Conservation (phyloP, 2,888 invertebrate genomes). For the Cinara cedri region DNA sequence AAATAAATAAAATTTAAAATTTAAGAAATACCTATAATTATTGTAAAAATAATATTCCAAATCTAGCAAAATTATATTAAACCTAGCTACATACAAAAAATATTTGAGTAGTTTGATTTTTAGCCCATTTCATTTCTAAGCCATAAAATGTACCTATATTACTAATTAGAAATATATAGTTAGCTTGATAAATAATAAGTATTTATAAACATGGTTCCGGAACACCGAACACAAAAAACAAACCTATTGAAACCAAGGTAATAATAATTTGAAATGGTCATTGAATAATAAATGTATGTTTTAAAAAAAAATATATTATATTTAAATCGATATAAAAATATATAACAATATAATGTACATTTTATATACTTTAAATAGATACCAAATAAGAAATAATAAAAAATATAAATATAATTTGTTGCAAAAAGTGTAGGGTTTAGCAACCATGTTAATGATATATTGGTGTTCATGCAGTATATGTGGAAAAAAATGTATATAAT, state of each 20-base stretch:
- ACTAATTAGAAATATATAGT: slow-evolving; percentile 3
- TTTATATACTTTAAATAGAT: neutral
- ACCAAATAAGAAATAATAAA: neutral
- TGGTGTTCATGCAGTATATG: slow-evolving; percentile 46
- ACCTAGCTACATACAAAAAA: neutral
- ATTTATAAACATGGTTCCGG: slow-evolving; percentile 35
- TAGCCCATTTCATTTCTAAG: slow-evolving; percentile 30
- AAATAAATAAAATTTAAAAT: too few species aligned
- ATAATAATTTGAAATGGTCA: slow-evolving; percentile 11
- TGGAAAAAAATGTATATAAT: slow-evolving; percentile 25
- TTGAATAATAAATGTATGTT: neutral
- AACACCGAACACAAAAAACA: slow-evolving; percentile 29
- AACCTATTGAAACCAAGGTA: neutral
- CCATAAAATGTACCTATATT: neutral
- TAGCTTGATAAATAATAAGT: slow-evolving; percentile 10
- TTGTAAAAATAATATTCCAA: neutral
- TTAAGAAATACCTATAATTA: too few species aligned
- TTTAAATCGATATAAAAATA: slow-evolving; percentile 5
- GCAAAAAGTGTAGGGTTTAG: neutral
- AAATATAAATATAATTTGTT: neutral
- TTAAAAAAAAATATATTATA: neutral
- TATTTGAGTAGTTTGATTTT: neutral
- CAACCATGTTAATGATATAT: slow-evolving; percentile 4
- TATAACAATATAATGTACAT: slow-evolving; percentile 1
- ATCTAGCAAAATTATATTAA: neutral